phyloP scores from a whole-genome alignment of 30 jellyfish, hydroid and myxozoan species.

The Catostylus mosaicus region DNA sequence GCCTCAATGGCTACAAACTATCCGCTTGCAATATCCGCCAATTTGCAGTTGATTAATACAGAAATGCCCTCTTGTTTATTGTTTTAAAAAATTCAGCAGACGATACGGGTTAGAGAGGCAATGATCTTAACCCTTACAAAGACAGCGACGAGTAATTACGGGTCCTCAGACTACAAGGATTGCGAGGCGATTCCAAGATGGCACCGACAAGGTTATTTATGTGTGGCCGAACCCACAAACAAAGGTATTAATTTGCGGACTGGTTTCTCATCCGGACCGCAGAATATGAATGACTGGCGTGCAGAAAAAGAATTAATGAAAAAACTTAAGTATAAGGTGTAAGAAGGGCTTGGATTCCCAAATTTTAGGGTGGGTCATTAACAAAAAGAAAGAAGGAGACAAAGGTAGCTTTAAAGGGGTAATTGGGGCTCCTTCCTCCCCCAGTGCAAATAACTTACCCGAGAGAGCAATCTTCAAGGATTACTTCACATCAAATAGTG shows the following conservation, averaged over 20 bases:
- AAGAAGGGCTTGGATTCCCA: too few relatives aligned
- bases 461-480: too few relatives aligned
- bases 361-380: too few relatives aligned
- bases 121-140: slow-evolving; percentile 7
- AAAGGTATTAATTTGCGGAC: background rate
- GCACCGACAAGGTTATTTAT: slow-evolving; percentile 17
- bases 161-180: slow-evolving; percentile 1
- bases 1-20: too few relatives aligned
- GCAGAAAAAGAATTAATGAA: too few relatives aligned
- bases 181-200: slow-evolving; percentile 31
- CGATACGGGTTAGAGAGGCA: background rate
- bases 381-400: too few relatives aligned
- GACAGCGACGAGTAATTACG: slow-evolving; percentile 27
- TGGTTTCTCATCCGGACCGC: slow-evolving; percentile 6
- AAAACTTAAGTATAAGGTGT: too few relatives aligned
- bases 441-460: too few relatives aligned
- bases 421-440: too few relatives aligned
- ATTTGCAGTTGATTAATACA: background rate
- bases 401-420: too few relatives aligned
- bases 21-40: background rate
- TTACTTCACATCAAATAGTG: too few relatives aligned
- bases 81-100: background rate
- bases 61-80: background rate
- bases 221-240: slow-evolving; percentile 29
- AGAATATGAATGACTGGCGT: background rate